These are phyloP conservation scores for Ameiurus melas DNA, from an alignment of 2,113 vertebrate species.

Conservation along the genomic window DNA sequence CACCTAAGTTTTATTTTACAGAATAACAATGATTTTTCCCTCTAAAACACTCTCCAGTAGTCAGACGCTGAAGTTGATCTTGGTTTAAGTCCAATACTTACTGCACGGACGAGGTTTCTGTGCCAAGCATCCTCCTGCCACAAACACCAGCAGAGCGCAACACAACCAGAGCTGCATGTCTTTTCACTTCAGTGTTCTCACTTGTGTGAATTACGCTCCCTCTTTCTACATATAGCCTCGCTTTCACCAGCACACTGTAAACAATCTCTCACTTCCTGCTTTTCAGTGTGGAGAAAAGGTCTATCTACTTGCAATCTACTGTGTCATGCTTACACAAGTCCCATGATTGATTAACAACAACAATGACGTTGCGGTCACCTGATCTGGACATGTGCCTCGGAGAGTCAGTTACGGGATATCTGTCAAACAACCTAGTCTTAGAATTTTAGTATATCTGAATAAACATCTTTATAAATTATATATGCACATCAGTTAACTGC, in stretches of 20 bases:
- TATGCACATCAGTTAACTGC: not conserved
- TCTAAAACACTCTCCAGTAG: not conserved
- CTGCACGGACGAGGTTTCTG: constrained; percentile 63
- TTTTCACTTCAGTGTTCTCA: not conserved
- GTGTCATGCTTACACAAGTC: not conserved
- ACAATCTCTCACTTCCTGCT: constrained; percentile 40
- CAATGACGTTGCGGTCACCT: constrained; percentile 55
- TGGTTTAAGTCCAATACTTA: constrained; percentile 56
- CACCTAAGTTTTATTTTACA: not conserved
- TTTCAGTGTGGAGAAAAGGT: not conserved
- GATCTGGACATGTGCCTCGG: constrained; percentile 19
- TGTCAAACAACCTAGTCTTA: not conserved
- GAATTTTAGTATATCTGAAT: not conserved
- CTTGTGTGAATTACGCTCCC: not conserved
- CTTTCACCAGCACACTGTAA: not conserved
- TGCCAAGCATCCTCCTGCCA: constrained; percentile 54
- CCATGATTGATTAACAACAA: not conserved
- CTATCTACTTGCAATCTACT: not conserved
- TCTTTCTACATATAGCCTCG: not conserved
- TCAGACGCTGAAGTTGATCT: not conserved
- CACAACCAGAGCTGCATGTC: constrained; percentile 55
- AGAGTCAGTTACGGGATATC: not conserved
- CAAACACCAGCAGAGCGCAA: constrained; percentile 32
- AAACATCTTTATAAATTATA: not conserved
- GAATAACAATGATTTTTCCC: not conserved